Base-by-base conservation (phyloP, 2,113 vertebrate genomes). In the Rhodinocichla rosea region DNA sequence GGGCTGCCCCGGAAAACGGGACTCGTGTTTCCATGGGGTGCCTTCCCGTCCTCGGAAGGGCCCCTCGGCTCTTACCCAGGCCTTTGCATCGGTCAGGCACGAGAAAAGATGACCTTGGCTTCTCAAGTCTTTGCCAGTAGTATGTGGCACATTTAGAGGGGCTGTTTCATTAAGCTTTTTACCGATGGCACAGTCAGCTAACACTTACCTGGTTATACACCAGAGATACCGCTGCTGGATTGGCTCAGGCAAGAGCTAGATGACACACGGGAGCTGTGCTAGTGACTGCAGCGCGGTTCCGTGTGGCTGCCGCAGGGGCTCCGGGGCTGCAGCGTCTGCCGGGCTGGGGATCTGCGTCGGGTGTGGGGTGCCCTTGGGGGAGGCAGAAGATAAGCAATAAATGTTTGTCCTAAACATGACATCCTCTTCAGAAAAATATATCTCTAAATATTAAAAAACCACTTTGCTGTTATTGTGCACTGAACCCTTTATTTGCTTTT, bases 301-400 rank as follows among this genome's bases (percentile, higher is more conserved):
- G 16, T 23, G 13, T 39, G 7, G 12, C 2, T 44, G 71, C 11
- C 68, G 20, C 16, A 6, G 32, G 11, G 5, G 7, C n/a, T 1
- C 20, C 14, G 32, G 13, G 52, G 22, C 60, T 78, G 7, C 47
- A 35, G 62, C 21, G 10, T 7, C 53, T 53, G 28, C 45, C 7
- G 11, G 10, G 3, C 1, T 35, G 26, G 26, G 11, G 35, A 7
- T 2, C 17, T 0, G 0, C 17, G 11, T 1, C 12, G 19, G 1
- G 3, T 2, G 2, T 19, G 17, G 33, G 28, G 17, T 3, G 13
- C 33, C 37, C 42, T 4, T 35, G 35, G 10, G 21, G 14, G 21
- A 37, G 30, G 21, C 23, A 26, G 30, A 23, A 50, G 8, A 7
- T 33, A 64, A 65, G 13, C 6, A 63, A 15, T 30, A 69, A 56